phyloP scores from a whole-genome alignment of 2,888 invertebrate species.

The Caenorhabditis sinica region DNA sequence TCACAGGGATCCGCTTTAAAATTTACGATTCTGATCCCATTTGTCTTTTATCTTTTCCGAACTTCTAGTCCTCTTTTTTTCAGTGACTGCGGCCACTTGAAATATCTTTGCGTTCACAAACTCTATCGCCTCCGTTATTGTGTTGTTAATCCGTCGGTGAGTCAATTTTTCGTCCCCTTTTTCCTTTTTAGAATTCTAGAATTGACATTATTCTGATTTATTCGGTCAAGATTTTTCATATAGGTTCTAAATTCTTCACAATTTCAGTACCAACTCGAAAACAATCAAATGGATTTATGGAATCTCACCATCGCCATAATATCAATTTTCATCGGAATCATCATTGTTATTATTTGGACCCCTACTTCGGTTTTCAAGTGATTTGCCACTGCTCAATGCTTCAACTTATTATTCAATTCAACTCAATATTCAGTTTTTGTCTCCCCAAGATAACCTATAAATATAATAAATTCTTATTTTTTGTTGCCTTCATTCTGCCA shows the following conservation, averaged over 20 bases:
- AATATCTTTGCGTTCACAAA: conserved; percentile 10
- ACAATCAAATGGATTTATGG: background rate
- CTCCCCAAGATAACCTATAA: background rate
- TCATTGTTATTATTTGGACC: background rate
- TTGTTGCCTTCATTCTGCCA: no score
- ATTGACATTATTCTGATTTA: no score
- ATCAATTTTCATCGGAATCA: conserved; percentile 2
- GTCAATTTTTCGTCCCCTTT: background rate
- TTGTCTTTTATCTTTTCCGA: no score
- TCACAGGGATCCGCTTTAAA: no score
- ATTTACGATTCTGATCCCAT: no score
- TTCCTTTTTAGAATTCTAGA: no score
- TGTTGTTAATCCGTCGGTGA: conserved; percentile 6
- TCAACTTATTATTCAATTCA: background rate
- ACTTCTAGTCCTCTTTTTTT: no score
- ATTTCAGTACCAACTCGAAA: conserved; percentile 2
- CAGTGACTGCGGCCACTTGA: conserved; percentile 26
- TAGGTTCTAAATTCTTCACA: background rate
- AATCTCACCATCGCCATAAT: background rate
- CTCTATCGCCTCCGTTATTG: conserved; percentile 10
- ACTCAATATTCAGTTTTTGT: background rate
- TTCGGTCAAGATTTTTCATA: no score
- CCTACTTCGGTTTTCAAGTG: background rate
- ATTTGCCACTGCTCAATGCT: background rate
- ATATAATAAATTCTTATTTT: no score